Evolutionary conservation across 1,140 invertebrate species (phyloP), one percentile per base, ranked within the genome.

Genomic region (Halictus rubicundus): DNA sequence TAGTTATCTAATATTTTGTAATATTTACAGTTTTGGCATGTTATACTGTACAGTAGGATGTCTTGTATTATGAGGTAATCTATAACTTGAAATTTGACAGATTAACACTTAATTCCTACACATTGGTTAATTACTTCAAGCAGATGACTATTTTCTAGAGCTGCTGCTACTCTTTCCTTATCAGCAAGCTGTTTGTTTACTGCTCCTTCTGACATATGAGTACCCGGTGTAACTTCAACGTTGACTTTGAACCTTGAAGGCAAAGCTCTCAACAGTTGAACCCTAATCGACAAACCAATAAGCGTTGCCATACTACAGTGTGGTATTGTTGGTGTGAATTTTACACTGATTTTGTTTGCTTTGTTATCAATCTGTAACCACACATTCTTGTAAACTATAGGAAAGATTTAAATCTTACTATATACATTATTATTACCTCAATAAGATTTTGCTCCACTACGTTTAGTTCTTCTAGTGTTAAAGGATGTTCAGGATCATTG

Each of bases 231-330:
- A 1, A 99, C 98, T 88, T 96, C 94, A 0, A 99, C 98, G 65
- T 94, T 95, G 8, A 99, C 97, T 94, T 99, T 98, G 88, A 98
- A 97, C 68, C 97, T 94, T 60, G 95, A 90, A 0, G 99, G 98
- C 46, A 99, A 91, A 16, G 97, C 96, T 83, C 98, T 93, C 23
- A 99, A 92, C 16, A 99, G 93, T 91, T 99, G 98, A 0, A 99
- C 97, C 78, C 96, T 92, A 84, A 98, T 97, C 5, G 96, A 96
- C 27, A 97, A 92, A 92, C 97, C 99, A 90, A 99, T 99, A 21
- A 99, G 92, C 54, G 99, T 99, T 32, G 99, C 99, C 98, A 99
- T 99, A 87, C 98, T 99, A 89, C 99, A 99, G 90, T 99, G 99
- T 0, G 99, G 99, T 89, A 99, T 99, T 0, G 99, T 99, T 14